Evolutionary conservation across 2,888 invertebrate species (phyloP).

Genomic region (Erebia palarica): DNA sequence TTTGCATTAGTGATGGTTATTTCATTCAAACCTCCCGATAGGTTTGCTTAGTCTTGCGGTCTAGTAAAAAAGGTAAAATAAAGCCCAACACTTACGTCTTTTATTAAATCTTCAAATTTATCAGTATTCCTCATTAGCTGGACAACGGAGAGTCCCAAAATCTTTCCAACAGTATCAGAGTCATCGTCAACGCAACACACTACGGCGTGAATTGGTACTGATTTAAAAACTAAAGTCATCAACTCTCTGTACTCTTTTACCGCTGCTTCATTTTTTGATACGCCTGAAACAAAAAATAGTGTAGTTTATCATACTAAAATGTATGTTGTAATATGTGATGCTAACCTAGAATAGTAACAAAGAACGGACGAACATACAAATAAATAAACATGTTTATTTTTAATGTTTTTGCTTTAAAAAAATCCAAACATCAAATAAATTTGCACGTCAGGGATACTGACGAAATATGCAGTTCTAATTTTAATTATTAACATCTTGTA

Average conservation of each 20-base stretch:
- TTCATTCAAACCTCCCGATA: too few relatives aligned
- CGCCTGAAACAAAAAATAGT: conserved; percentile 39
- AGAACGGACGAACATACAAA: too few relatives aligned
- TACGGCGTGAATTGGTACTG: conserved; percentile 37
- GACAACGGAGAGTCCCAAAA: conserved; percentile 4
- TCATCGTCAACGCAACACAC: conserved; percentile 51
- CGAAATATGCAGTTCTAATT: too few relatives aligned
- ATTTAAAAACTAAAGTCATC: conserved; percentile 31
- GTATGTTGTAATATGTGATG: too few relatives aligned
- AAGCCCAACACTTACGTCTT: background rate
- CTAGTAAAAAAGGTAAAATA: background rate
- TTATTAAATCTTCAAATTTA: conserved; percentile 16
- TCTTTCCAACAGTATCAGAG: background rate
- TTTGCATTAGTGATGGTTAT: too few relatives aligned
- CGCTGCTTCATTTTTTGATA: conserved; percentile 47
- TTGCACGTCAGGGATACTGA: too few relatives aligned
- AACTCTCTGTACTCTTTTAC: conserved; percentile 43
- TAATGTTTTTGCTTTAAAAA: too few relatives aligned
- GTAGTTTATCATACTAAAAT: background rate
- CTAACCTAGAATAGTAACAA: too few relatives aligned
- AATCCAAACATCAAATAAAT: too few relatives aligned
- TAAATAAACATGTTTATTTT: too few relatives aligned
- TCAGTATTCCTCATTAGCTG: conserved; percentile 9
- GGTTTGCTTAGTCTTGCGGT: too few relatives aligned
- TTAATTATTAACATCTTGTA: too few relatives aligned